These are phyloP conservation scores for Lithophane leautieri DNA, from an alignment of 2,888 invertebrate species.

Conservation along the genomic window DNA sequence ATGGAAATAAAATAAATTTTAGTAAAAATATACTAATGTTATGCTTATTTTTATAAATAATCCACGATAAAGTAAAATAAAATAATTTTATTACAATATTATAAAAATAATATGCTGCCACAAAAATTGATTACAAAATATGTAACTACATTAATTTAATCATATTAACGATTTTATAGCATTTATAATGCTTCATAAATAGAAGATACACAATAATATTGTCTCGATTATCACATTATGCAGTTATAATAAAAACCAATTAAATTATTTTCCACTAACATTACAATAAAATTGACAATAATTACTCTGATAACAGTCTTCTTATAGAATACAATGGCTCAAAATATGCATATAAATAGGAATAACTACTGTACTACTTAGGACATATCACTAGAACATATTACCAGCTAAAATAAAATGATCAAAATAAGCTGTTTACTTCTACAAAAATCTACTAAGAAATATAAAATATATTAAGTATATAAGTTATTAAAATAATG, in stretches of 20 bases:
- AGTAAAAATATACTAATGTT: conserved; percentile 15
- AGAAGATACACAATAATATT: conserved; percentile 69
- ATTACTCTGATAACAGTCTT: conserved; percentile 66
- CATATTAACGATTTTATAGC: conserved; percentile 67
- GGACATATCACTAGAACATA: conserved; percentile 55
- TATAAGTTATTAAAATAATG: conserved; percentile 16
- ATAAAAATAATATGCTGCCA: conserved; percentile 57
- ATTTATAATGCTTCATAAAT: conserved; percentile 76
- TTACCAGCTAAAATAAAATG: conserved; percentile 41
- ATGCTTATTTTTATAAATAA: conserved; percentile 36
- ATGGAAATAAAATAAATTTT: conserved; percentile 39
- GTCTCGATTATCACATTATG: conserved; percentile 66
- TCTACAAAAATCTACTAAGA: conserved; percentile 27
- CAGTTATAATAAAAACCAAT: conserved; percentile 62
- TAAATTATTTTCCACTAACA: conserved; percentile 56
- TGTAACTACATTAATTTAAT: conserved; percentile 37
- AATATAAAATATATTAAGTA: conserved; percentile 20
- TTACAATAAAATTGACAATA: conserved; percentile 60
- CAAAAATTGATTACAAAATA: conserved; percentile 48
- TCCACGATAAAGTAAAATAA: conserved; percentile 24
- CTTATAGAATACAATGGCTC: conserved; percentile 65
- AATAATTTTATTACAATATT: conserved; percentile 57
- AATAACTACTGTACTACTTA: conserved; percentile 52
- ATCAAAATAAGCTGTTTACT: too few relatives aligned
- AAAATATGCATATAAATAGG: conserved; percentile 53